Percentiles rank a stretch among this genome's conserved stretches.
Evolutionary conservation across 2,113 vertebrate genomes (phyloP).

Genomic region (Aegotheles bennettii): DNA sequence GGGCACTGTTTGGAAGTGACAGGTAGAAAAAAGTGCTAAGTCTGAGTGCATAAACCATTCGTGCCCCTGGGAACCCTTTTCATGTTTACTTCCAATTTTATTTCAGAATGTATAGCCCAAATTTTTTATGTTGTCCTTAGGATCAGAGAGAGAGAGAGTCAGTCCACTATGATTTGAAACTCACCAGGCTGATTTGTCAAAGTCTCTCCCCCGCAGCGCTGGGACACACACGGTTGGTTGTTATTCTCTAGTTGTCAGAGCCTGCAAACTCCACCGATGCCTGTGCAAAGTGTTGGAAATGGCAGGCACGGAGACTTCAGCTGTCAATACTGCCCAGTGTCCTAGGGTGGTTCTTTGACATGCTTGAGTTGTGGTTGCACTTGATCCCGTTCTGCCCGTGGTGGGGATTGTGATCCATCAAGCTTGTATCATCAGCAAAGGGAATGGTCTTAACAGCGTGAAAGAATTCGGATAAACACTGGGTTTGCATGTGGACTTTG

Average conservation of each 20-base stretch:
- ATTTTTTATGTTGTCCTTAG: background rate
- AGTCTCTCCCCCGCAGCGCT: background rate
- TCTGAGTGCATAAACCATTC: background rate
- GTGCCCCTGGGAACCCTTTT: background rate
- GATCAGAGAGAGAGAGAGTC: background rate
- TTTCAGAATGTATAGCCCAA: background rate
- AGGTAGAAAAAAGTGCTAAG: background rate
- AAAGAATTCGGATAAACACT: rapidly evolving
- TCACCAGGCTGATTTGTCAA: background rate
- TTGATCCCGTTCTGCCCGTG: background rate
- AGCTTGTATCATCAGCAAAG: background rate
- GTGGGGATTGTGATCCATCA: background rate
- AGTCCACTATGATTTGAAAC: background rate
- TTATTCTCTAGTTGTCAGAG: background rate
- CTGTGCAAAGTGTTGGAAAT: background rate
- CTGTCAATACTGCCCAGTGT: background rate
- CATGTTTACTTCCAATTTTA: background rate
- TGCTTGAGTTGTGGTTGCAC: background rate
- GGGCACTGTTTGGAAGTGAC: background rate
- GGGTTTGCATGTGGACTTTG: rapidly evolving
- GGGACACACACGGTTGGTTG: background rate
- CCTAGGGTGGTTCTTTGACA: background rate
- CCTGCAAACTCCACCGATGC: background rate
- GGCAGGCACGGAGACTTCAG: background rate
- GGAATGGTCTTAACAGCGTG: background rate